These are phyloP conservation scores for Ailurus styani DNA, from an alignment of 2,113 vertebrate species.

Conservation along the genomic window DNA sequence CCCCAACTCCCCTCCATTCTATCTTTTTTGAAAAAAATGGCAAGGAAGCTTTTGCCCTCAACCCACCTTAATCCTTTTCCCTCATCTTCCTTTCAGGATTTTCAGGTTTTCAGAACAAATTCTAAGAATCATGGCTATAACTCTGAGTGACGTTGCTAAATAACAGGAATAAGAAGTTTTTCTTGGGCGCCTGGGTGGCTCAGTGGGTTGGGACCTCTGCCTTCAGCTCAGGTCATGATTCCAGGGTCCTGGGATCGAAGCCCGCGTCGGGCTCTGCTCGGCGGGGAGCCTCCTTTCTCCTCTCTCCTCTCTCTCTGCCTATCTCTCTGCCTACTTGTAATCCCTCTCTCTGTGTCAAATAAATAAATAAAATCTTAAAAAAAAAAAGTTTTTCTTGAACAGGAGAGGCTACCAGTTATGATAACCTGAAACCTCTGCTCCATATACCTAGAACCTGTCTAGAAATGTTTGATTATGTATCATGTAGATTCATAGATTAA, in stretches of 20 bases:
- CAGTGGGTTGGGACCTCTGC: too few species aligned
- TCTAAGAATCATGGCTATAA: background rate
- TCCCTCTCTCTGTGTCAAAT: too few species aligned
- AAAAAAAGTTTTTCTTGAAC: background rate
- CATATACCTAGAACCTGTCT: background rate
- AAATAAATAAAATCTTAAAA: too few species aligned
- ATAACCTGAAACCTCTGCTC: background rate
- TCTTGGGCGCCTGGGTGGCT: too few species aligned
- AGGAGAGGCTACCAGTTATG: background rate
- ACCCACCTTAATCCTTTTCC: background rate
- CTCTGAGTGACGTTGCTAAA: background rate
- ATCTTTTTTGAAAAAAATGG: background rate
- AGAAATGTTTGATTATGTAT: background rate
- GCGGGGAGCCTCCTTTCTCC: too few species aligned
- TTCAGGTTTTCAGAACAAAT: background rate
- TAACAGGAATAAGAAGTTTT: background rate
- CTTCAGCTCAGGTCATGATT: too few species aligned
- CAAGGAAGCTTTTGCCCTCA: background rate
- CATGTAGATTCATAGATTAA: background rate
- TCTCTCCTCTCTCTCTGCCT: too few species aligned
- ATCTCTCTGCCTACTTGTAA: too few species aligned
- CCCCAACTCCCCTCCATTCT: background rate
- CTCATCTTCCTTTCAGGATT: background rate
- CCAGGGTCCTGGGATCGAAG: too few species aligned
- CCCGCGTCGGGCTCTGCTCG: too few species aligned